A percentile compares a stretch with the other conserved stretches of the same genome.
These are phyloP conservation scores for Erythrolamprus reginae DNA, from an alignment of 2,113 vertebrate genomes.

Conservation along the genomic window DNA sequence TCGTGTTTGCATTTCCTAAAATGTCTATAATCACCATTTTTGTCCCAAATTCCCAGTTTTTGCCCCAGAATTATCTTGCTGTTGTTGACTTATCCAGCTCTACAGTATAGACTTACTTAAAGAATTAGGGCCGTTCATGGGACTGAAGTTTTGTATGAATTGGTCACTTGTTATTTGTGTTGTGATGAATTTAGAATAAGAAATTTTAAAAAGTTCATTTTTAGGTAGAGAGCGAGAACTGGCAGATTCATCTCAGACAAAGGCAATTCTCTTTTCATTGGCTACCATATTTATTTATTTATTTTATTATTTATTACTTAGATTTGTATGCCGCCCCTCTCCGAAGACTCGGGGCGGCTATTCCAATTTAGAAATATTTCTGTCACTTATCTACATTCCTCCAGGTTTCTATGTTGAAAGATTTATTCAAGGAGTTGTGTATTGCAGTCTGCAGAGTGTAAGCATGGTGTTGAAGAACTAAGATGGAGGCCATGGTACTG, in stretches of 20 bases:
- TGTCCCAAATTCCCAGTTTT: conserved; percentile 4
- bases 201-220: neutral
- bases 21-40: neutral
- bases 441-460: neutral
- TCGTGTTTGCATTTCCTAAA: conserved; percentile 5
- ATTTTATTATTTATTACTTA: too few relatives aligned
- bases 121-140: neutral
- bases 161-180: neutral
- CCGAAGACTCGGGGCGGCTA: too few relatives aligned
- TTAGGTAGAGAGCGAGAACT: neutral
- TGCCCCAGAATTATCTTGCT: neutral
- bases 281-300: too few relatives aligned
- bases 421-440: neutral
- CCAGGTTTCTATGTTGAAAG: neutral
- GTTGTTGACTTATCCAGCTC: neutral
- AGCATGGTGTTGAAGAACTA: neutral
- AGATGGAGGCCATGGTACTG: neutral
- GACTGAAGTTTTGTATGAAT: neutral
- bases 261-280: neutral
- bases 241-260: neutral
- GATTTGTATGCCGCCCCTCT: too few relatives aligned
- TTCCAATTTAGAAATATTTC: neutral
- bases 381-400: neutral
- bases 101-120: neutral
- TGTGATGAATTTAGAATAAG: neutral